A percentile compares a stretch with the other conserved stretches of the same genome.
Evolutionary conservation across 2,797 vertebrate genomes (phyloP).

Genomic region (Anguilla anguilla): DNA sequence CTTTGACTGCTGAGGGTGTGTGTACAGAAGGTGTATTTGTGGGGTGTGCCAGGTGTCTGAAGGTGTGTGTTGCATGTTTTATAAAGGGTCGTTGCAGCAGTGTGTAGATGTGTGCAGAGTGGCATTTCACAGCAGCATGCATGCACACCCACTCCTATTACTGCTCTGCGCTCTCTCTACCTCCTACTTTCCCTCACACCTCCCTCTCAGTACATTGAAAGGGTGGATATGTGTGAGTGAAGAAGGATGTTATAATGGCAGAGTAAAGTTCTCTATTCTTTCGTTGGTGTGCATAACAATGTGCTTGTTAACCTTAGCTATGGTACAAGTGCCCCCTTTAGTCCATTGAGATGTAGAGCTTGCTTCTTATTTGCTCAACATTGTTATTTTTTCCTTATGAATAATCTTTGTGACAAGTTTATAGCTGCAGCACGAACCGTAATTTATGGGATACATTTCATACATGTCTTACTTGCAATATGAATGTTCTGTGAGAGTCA

Average conservation of each 20-base stretch:
- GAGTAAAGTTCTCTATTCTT: not conserved
- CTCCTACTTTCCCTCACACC: not conserved
- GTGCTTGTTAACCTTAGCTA: not conserved
- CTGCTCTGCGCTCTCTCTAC: not conserved
- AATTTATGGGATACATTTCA: not conserved
- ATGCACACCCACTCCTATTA: not conserved
- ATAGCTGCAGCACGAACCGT: not conserved
- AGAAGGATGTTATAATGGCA: not conserved
- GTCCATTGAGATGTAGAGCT: not conserved
- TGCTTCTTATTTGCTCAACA: conserved; percentile 6
- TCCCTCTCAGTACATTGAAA: not conserved
- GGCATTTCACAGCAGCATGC: not conserved
- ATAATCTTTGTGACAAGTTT: not conserved
- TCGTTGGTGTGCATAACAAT: not conserved
- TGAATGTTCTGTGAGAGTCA: not conserved
- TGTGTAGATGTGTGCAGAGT: not conserved
- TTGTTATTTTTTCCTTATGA: conserved; percentile 6
- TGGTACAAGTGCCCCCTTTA: not conserved
- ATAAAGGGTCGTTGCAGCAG: not conserved
- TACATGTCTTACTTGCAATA: not conserved
- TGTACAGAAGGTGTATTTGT: not conserved
- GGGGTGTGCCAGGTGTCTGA: not conserved
- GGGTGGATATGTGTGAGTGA: not conserved
- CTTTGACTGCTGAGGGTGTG: not conserved
- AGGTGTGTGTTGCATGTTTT: not conserved